Conservation (phyloP, 2,888 invertebrate species). For the Podabrus alpinus region DNA sequence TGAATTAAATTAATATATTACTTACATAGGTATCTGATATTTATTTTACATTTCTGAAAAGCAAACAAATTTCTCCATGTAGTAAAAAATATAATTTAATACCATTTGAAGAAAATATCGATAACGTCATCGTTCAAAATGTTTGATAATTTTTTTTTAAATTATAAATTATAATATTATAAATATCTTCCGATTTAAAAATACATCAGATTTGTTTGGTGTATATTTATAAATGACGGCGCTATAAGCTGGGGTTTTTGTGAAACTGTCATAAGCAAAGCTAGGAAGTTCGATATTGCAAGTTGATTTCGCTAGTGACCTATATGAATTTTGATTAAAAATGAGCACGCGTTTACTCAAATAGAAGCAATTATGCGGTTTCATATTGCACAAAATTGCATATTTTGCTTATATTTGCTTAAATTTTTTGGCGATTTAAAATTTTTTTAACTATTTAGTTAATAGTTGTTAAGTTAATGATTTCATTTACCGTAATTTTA, state of each 20-base stretch:
- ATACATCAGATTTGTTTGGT: neutral
- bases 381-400: neutral
- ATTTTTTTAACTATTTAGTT: too few relatives aligned
- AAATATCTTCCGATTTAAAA: neutral
- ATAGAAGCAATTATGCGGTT: neutral
- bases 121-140: too few relatives aligned
- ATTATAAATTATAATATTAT: neutral
- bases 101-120: too few relatives aligned
- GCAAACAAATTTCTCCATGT: too few relatives aligned
- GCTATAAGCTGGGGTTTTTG: neutral
- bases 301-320: neutral
- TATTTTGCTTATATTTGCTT: neutral
- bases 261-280: neutral
- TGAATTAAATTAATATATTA: too few relatives aligned
- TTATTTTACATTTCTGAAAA: too few relatives aligned
- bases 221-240: neutral
- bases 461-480: too few relatives aligned
- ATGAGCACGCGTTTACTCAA: neutral
- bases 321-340: neutral
- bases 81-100: too few relatives aligned
- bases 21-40: too few relatives aligned
- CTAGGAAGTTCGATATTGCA: neutral
- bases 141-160: too few relatives aligned
- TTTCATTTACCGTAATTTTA: too few relatives aligned
- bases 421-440: neutral